These are phyloP conservation scores for Orientallactaga sibirica DNA, from an alignment of 2,797 vertebrate genomes.

Conservation along the genomic window DNA sequence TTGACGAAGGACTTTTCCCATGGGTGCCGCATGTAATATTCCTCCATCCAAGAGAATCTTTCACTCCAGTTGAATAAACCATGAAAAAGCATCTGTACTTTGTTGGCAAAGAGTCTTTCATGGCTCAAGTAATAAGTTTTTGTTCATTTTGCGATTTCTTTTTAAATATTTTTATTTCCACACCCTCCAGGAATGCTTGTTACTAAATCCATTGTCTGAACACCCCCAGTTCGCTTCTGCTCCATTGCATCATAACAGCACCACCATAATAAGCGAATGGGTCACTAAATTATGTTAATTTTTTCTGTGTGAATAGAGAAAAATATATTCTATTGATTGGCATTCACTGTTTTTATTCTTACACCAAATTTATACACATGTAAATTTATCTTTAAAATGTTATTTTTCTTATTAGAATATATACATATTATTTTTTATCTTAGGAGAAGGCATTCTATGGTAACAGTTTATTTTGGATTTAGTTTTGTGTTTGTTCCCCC, in stretches of 20 bases:
- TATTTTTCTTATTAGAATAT: background rate
- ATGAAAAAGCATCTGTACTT: background rate
- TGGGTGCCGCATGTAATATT: background rate
- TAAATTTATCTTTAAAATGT: conserved; percentile 52
- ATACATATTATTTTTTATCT: no score
- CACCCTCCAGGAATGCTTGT: background rate
- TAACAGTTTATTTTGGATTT: no score
- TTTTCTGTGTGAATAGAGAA: background rate
- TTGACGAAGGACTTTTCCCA: background rate
- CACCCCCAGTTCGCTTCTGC: background rate
- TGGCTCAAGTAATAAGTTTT: conserved; percentile 20
- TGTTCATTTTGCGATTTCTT: conserved; percentile 46
- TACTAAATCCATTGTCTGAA: conserved; percentile 49
- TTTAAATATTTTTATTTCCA: background rate
- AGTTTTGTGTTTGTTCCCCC: no score
- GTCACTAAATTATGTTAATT: conserved; percentile 67
- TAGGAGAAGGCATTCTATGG: no score
- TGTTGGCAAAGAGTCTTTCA: background rate
- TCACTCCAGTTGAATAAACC: conserved; percentile 9
- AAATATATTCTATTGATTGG: background rate
- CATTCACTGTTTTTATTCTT: background rate
- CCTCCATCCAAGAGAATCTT: background rate
- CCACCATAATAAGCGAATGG: conserved; percentile 51
- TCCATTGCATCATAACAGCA: conserved; percentile 27
- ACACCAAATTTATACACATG: conserved; percentile 27